Evolutionary conservation across 2,888 invertebrate species (phyloP), one percentile per base, ranked within the genome.

Genomic region (Macaria liturata): DNA sequence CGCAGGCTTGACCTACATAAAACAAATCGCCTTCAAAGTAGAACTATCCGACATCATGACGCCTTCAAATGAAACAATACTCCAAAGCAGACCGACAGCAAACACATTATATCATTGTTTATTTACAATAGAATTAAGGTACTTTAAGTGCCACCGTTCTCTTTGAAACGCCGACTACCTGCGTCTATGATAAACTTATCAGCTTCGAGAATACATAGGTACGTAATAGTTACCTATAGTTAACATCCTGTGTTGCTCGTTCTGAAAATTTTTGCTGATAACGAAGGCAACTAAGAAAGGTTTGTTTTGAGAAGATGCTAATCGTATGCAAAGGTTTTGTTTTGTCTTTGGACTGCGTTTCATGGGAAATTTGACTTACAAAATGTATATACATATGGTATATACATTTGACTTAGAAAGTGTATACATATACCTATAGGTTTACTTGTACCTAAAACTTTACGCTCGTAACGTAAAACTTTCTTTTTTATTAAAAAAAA

Each of bases 101-200:
- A 82, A 83, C 74, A 75, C 67, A 69, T 65, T 69, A 67, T 71
- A 74, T 73, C 74, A 75, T 75, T 81, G 77, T 81, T 81, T 78
- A 84, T 79, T 74, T 67, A 78, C 80, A 85, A 83, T 86, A 62
- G 81, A 55, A 82, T 83, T 84, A 81, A 76, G 78, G 75, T 77
- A 78, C 76, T 75, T 79, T 73, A 76, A 54, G 70, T 85, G 89
- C 90, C 86, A 88, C 90, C 72, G 89, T 83, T 78, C 66, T 52
- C 70, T 81, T 83, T 82, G 71, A 76, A 66, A 64, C 40, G 73
- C 86, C 84, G 85, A 68, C 63, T 66, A 68, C 69, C 67, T 68
- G 62, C 31, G 42, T 46, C 49, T 47, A 44, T 63, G 59, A 60
- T 49, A 49, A 56, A 31, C 46, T 58, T 63, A 66, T 68, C 64